Evolutionary conservation across 2,888 invertebrate genomes (phyloP).

Genomic region (Drosophila ochracea): DNA sequence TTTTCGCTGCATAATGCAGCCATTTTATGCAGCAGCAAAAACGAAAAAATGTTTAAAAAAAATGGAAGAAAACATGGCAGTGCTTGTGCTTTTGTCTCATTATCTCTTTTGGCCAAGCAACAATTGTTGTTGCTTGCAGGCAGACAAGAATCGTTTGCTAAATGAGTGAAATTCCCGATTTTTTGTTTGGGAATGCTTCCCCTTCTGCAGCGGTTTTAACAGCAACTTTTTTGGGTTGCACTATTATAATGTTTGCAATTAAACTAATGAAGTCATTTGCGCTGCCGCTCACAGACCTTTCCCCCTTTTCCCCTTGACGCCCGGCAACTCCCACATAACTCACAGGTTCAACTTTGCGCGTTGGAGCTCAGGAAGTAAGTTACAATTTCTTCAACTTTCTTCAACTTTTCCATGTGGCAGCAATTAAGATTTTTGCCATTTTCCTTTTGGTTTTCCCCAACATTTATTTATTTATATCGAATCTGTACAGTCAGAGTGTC

Average conservation of each 20-base stretch:
- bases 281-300: slow-evolving; percentile 22
- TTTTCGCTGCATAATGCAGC: slow-evolving; percentile 62
- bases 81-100: slow-evolving; percentile 44
- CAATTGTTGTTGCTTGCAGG: slow-evolving; percentile 53
- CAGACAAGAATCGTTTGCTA: slow-evolving; percentile 42
- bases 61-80: slow-evolving; percentile 20
- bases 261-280: slow-evolving; percentile 79
- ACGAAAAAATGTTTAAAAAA: slow-evolving; percentile 14
- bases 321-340: neutral
- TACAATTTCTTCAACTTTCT: slow-evolving; percentile 35
- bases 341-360: slow-evolving; percentile 5
- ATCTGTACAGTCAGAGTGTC: slow-evolving; percentile 63
- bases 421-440: slow-evolving; percentile 18
- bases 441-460: slow-evolving; percentile 13
- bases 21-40: slow-evolving; percentile 62
- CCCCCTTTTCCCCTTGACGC: neutral
- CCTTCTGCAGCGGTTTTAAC: slow-evolving; percentile 12
- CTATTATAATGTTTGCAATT: slow-evolving; percentile 75
- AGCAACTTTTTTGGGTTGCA: slow-evolving; percentile 48
- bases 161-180: slow-evolving; percentile 52
- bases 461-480: slow-evolving; percentile 38
- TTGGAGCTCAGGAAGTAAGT: slow-evolving; percentile 9
- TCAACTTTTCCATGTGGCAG: slow-evolving; percentile 23
- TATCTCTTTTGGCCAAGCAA: slow-evolving; percentile 55
- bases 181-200: neutral